These are phyloP conservation scores for Garra rufa DNA, from an alignment of 2,113 vertebrate species.

Conservation along the genomic window DNA sequence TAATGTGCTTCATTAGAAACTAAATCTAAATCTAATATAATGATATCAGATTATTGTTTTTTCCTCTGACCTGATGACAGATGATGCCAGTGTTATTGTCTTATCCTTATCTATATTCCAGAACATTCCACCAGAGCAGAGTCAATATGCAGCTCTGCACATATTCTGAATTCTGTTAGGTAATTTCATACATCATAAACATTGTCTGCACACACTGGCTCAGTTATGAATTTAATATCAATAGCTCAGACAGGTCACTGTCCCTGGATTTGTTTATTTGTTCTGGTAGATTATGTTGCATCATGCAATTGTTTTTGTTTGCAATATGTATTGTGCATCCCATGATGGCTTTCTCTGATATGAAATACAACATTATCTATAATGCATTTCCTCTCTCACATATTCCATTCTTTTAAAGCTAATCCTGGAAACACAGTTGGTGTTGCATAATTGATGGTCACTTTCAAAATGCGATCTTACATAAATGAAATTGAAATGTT, in stretches of 20 bases:
- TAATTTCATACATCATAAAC: slow-evolving; percentile 27
- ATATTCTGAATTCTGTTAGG: neutral
- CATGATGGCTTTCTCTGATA: slow-evolving; percentile 10
- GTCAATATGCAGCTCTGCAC: slow-evolving; percentile 1
- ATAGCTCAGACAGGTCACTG: neutral
- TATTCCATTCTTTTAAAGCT: neutral
- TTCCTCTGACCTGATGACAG: neutral
- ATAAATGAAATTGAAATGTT: neutral
- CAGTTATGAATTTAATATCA: neutral
- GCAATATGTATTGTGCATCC: neutral
- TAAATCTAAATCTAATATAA: slow-evolving; percentile 6
- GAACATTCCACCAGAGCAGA: neutral
- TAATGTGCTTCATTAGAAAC: neutral
- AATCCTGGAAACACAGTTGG: neutral
- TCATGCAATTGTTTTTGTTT: neutral
- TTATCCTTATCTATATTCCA: neutral
- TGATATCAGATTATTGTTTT: neutral
- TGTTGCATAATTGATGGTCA: neutral
- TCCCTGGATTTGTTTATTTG: slow-evolving; percentile 21
- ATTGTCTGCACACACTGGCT: neutral
- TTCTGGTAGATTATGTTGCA: slow-evolving; percentile 4
- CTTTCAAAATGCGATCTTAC: neutral
- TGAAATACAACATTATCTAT: slow-evolving; percentile 4
- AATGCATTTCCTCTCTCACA: slow-evolving; percentile 1
- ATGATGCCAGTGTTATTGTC: neutral